Conservation (phyloP, 2,797 vertebrate species). For the Delichon dasypus region DNA sequence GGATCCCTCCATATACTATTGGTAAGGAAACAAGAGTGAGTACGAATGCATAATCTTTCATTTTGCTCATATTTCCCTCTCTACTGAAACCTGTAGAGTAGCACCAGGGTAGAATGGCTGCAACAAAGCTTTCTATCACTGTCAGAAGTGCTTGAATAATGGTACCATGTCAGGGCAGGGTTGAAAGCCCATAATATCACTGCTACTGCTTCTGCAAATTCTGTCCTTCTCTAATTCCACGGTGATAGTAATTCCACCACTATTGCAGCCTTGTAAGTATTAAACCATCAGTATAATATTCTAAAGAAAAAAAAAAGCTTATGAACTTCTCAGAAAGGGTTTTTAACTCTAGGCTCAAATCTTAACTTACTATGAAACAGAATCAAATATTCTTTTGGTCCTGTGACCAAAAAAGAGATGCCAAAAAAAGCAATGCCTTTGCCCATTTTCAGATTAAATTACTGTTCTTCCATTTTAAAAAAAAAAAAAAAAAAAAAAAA, state of each 20-base stretch:
- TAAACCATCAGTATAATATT: neutral
- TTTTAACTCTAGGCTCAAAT: neutral
- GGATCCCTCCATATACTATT: neutral
- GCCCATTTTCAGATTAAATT: neutral
- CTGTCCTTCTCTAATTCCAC: neutral
- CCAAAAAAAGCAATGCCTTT: neutral
- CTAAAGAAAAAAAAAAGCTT: neutral
- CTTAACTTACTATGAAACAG: neutral
- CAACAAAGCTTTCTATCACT: neutral
- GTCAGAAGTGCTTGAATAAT: neutral
- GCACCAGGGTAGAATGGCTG: neutral
- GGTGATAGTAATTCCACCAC: neutral
- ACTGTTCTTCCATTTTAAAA: neutral
- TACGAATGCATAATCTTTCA: neutral
- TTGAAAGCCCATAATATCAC: neutral
- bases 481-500: neutral
- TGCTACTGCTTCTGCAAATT: neutral
- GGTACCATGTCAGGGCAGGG: neutral
- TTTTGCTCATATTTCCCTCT: neutral
- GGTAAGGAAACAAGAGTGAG: neutral
- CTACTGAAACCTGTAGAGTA: neutral
- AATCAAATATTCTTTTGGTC: neutral
- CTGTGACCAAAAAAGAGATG: neutral
- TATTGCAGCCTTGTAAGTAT: neutral
- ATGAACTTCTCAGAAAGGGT: neutral